Evolutionary conservation across 2,888 invertebrate species (phyloP).

Genomic region (Patella caerulea): DNA sequence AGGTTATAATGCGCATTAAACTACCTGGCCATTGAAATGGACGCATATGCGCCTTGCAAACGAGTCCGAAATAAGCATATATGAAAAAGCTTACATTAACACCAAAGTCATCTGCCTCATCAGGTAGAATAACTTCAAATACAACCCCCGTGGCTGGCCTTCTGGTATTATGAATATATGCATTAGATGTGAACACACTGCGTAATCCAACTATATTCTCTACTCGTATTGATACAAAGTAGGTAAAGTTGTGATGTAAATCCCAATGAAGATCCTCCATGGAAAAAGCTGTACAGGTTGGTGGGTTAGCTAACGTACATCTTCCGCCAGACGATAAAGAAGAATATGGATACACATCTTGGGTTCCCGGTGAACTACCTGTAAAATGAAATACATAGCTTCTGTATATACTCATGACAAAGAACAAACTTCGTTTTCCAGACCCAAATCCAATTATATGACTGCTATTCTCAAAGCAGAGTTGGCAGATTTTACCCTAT

Average conservation of each 20-base stretch:
- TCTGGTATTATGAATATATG: slow-evolving; percentile 26
- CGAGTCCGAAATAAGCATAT: too few relatives aligned
- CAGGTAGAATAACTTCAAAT: slow-evolving; percentile 24
- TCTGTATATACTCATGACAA: too few relatives aligned
- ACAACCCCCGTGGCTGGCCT: slow-evolving; percentile 29
- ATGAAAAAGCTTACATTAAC: slow-evolving; percentile 17
- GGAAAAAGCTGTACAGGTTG: slow-evolving; percentile 29
- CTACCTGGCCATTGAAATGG: too few relatives aligned
- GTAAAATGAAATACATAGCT: too few relatives aligned
- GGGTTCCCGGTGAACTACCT: too few relatives aligned
- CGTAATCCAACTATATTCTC: slow-evolving; percentile 30
- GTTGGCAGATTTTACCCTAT: too few relatives aligned
- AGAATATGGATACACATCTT: too few relatives aligned
- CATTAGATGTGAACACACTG: slow-evolving; percentile 22
- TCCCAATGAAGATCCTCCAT: slow-evolving; percentile 24
- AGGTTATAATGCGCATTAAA: not conserved
- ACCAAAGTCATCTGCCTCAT: slow-evolving; percentile 15
- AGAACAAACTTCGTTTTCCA: too few relatives aligned
- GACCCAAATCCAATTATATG: too few relatives aligned
- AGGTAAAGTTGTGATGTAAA: slow-evolving; percentile 31
- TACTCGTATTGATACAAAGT: slow-evolving; percentile 31
- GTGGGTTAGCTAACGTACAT: slow-evolving; percentile 13
- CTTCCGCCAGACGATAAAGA: too few relatives aligned
- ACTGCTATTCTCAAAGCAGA: too few relatives aligned
- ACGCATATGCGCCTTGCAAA: too few relatives aligned